Evolutionary conservation across 2,888 invertebrate species (phyloP), one percentile per base, ranked within the genome.

Genomic region (Tenthredo amoena): DNA sequence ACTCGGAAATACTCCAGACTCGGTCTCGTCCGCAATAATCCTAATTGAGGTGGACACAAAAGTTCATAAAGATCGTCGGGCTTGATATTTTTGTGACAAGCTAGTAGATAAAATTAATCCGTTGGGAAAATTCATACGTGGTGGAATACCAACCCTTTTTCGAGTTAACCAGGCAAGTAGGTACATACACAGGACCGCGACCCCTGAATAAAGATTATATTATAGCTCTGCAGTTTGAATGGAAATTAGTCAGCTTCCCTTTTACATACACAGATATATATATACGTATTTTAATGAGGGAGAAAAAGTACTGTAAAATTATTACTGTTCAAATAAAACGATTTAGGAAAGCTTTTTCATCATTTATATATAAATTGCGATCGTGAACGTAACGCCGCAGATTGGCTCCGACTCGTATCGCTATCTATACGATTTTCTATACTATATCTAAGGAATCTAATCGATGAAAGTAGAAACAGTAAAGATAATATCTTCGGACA

Each of bases 41-140:
- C 85, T 85, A 85, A 85, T 85, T 85, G 85, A 85, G 71, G 82
- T 18, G 85, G 85, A 82, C 82, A 85, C 81, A 62, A 82, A 85
- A 85, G 85, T 85, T 82, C 85, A 82, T 85, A 85, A 85, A 85
- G 85, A 85, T 85, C 82, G 68, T 21, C n/a, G 31, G 31, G 2
- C 10, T 31, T 71, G 85, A 85, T 85, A 85, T 82, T 85, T 85
- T 85, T 81, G 55, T 82, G 71, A 85, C 85, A 50, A 47, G 34
- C 81, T 62, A 55, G 31, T 62, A 83, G 65, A 83, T 83, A 83
- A 83, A 62, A 81, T 34, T 83, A 50, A 68, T 71, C 26, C 83
- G 7, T 43, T 37, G 65, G 47, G 3, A 43, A 40, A 68, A 68
- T 83, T 83, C 83, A 21, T 62, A 83, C 65, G 81, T 5, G 62